Evolutionary conservation across 1,140 invertebrate species (phyloP).

Genomic region (Mylabris phalerata): DNA sequence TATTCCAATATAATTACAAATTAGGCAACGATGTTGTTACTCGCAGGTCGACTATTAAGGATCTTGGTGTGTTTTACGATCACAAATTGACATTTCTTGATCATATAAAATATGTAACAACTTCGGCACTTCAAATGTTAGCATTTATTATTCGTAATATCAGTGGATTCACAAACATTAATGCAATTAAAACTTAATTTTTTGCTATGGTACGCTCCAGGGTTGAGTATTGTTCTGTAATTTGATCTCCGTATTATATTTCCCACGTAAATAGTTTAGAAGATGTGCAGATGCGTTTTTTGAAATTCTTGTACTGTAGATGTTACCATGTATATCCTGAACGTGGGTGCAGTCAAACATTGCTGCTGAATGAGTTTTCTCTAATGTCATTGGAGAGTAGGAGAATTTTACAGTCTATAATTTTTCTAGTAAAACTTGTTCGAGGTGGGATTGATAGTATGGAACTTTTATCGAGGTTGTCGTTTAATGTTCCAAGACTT

Average conservation of each 20-base stretch:
- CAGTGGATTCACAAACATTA: background rate
- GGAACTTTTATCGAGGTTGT: background rate
- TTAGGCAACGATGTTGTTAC: background rate
- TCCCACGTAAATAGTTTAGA: background rate
- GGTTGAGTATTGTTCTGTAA: background rate
- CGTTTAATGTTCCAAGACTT: background rate
- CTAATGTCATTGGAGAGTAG: background rate
- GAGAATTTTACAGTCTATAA: background rate
- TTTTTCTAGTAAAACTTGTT: background rate
- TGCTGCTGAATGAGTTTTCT: background rate
- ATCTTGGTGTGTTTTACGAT: background rate
- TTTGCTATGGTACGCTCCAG: background rate
- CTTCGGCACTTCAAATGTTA: background rate
- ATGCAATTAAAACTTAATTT: background rate
- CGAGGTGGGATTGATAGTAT: background rate
- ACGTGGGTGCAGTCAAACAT: background rate
- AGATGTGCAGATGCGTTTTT: background rate
- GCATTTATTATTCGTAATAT: background rate
- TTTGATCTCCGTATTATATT: background rate
- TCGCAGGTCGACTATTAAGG: background rate
- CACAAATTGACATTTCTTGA: background rate
- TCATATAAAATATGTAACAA: background rate
- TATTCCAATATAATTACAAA: background rate
- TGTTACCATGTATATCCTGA: background rate
- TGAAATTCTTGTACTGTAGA: background rate